phyloP scores from a whole-genome alignment of 2,113 vertebrate species.

The Eurypyga helias region DNA sequence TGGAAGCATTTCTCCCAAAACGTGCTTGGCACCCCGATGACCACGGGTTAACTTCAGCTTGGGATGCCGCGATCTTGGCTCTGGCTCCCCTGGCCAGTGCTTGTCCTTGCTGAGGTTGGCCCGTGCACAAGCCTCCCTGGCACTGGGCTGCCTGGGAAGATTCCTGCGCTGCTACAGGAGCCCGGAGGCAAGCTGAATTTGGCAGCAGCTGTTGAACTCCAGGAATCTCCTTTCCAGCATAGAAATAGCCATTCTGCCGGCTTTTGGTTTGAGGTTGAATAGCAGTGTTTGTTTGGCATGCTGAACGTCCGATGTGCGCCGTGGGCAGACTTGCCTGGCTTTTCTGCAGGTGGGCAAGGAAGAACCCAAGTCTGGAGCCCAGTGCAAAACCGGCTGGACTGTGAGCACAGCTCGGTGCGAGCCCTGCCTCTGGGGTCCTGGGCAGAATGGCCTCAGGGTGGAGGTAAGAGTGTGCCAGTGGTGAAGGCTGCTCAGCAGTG shows the following conservation, averaged over 20 bases:
- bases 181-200: neutral
- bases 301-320: too few species aligned
- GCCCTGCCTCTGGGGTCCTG: too few species aligned
- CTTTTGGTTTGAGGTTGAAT: neutral
- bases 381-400: neutral
- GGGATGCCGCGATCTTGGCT: neutral
- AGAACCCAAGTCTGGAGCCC: neutral
- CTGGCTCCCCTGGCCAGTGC: neutral
- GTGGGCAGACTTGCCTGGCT: neutral
- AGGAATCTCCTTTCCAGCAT: neutral
- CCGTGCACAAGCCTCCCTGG: neutral
- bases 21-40: neutral
- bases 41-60: neutral
- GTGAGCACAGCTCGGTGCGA: neutral
- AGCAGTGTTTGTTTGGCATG: neutral
- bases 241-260: neutral
- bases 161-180: neutral
- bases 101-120: neutral
- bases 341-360: neutral
- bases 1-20: neutral
- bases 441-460: neutral
- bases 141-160: neutral
- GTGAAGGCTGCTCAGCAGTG: neutral
- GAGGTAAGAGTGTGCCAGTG: neutral
- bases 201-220: neutral